These are phyloP conservation scores for Istiophorus platypterus DNA, from an alignment of 2,113 vertebrate species.

Conservation along the genomic window DNA sequence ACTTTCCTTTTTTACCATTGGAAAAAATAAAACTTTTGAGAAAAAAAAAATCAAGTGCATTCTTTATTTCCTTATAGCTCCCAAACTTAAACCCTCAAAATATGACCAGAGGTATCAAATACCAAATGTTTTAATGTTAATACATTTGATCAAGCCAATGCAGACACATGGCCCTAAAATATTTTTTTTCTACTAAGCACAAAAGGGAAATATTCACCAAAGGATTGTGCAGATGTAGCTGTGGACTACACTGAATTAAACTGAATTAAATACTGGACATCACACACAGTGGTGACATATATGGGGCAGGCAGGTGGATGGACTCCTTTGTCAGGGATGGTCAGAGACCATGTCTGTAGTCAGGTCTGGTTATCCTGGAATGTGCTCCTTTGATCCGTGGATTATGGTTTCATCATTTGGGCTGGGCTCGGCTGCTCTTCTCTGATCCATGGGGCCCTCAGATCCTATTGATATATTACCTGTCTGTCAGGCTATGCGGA, in stretches of 20 bases:
- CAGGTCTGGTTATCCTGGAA: constrained; percentile 57
- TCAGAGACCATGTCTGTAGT: constrained; percentile 43
- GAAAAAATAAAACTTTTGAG: too few species aligned
- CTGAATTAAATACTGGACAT: constrained; percentile 9
- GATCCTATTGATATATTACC: constrained; percentile 59
- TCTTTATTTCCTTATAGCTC: not conserved
- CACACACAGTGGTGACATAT: not conserved
- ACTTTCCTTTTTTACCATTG: not conserved
- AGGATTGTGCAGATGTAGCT: not conserved
- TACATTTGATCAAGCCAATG: not conserved
- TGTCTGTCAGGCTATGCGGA: constrained; percentile 65
- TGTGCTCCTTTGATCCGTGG: constrained; percentile 79
- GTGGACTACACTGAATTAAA: not conserved
- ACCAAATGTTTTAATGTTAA: too few species aligned
- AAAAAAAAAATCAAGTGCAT: too few species aligned
- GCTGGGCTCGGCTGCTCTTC: constrained; percentile 54
- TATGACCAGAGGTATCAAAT: too few species aligned
- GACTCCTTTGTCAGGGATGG: constrained; percentile 22
- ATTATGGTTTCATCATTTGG: constrained; percentile 73
- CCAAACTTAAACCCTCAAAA: not conserved
- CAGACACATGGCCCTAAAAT: not conserved
- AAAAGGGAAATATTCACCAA: constrained; percentile 2
- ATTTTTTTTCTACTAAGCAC: not conserved
- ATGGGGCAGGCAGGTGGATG: constrained; percentile 26
- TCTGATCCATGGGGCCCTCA: constrained; percentile 61